Base-by-base conservation (phyloP, 37 sponge, comb jelly and placozoan species). In the Tethya wilhelma region DNA sequence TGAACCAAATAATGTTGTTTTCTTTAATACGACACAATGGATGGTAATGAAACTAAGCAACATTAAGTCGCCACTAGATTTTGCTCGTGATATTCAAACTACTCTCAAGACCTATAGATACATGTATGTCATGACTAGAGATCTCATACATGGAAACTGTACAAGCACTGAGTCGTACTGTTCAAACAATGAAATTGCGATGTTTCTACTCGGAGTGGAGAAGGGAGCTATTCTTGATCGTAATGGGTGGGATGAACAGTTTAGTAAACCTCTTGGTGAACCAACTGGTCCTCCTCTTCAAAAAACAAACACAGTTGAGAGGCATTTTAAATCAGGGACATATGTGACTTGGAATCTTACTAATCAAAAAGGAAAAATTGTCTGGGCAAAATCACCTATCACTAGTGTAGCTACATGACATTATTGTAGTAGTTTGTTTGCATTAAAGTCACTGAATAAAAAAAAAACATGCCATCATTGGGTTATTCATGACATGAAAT, bases 281-380 rank as follows among this genome's bases (percentile, higher is more conserved):
- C 84, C 84, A 40, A 56, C 65, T 29, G 84, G 76, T 5, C 84
- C 84, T 31, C 76, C 84, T 40, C 32, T 34, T 0, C n/a, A 83
- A 19, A 43, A 58, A 6, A 49, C 46, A 1, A 45, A 76, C 34
- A 37, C 28, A 8, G 36, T 56, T 33, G 78, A 4, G 1, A 32
- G 84, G 23, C 75, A 75, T 14, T 83, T 83, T 40, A 64, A 75
- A 38, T 39, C 49, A 11, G 84, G 84, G n/a, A 83, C 84, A 28
- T 57, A 60, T 17, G 84, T 75, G 58, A 74, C 66, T 34, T 83
- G 74, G 49, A 70, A 83, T 74, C 38, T 41, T 25, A 38, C 57
- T 20, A 83, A 31, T 38, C 60, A 75, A 30, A 32, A 75, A 60
- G 75, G 76, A 40, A 66, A 75, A 12, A 75, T 83, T 36, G 14